These are phyloP conservation scores for Naso thynnoides DNA, from an alignment of 2,797 vertebrate genomes.

Conservation along the genomic window DNA sequence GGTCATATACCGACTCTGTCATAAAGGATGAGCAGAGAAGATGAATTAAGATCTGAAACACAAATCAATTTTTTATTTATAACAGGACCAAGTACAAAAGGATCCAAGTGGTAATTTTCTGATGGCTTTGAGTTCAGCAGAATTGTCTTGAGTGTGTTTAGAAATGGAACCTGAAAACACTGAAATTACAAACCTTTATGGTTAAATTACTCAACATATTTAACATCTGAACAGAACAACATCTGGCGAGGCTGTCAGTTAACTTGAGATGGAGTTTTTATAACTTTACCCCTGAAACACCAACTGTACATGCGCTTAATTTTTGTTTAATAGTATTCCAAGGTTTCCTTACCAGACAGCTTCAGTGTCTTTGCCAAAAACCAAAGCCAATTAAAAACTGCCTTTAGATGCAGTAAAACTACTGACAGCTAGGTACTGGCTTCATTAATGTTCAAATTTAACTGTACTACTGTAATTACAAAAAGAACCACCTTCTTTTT, in stretches of 20 bases:
- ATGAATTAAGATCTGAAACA: slow-evolving; percentile 46
- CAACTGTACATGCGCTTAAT: neutral
- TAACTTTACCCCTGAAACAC: neutral
- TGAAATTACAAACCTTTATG: neutral
- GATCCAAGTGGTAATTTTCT: neutral
- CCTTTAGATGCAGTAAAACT: neutral
- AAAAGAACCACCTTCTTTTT: neutral
- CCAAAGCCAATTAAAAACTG: slow-evolving; percentile 1
- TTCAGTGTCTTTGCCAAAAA: neutral
- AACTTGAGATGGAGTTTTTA: neutral
- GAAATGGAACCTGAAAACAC: neutral
- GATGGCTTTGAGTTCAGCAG: neutral
- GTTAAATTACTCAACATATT: neutral
- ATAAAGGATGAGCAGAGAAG: slow-evolving; percentile 47
- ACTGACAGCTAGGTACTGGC: neutral
- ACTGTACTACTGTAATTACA: neutral
- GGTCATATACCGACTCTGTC: slow-evolving; percentile 99
- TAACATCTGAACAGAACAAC: slow-evolving; percentile 6
- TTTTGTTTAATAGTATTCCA: neutral
- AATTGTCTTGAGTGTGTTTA: neutral
- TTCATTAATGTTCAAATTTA: neutral
- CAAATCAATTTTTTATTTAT: slow-evolving; percentile 11
- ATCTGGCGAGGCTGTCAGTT: slow-evolving; percentile 2
- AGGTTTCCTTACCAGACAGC: neutral
- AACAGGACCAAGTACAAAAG: neutral